Base-by-base conservation (phyloP, 2,113 vertebrate genomes). In the Tachuris rubrigastra region DNA sequence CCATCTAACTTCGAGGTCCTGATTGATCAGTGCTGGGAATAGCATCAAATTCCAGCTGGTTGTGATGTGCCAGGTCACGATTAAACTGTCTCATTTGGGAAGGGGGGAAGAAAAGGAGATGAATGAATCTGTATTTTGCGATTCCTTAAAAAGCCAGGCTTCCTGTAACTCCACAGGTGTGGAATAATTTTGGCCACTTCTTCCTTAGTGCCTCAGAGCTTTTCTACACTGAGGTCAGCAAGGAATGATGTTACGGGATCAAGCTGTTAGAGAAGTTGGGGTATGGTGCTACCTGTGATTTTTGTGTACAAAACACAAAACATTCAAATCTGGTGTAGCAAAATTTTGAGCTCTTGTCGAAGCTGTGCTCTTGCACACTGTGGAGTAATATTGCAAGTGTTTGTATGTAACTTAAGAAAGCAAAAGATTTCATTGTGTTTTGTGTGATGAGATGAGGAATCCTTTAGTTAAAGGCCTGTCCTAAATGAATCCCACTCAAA, bases 11-110 rank as follows among this genome's bases (percentile, higher is more conserved):
- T 92, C 5, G 35, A 81, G 79, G 56, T 94, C 44, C 68, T 96
- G 95, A 96, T 86, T 96, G 90, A 96, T 97, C 72, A 72, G 85
- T 90, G 35, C 92, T 96, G 95, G 95, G 85, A 96, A 96, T 92
- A 96, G 68, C 82, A 90, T 92, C 82, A 84, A 60, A 92, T 97
- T 96, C 95, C 93, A 95, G 28, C 79, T 63, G 30, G 59, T 49
- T 85, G 72, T 84, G 87, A 72, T 89, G 79, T 96, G 93, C 95
- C 95, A 95, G 93, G 60, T 96, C 91, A 92, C 65, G 91, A 95
- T 75, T 93, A 86, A 81, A 96, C 88, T 81, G 79, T 94, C 92
- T 90, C 31, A 0, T 93, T 94, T 94, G 85, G 72, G 78, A 84
- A 78, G 39, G 22, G 58, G 42, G 44, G 90, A 93, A 56, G 47